Evolutionary conservation across 2,797 vertebrate genomes (phyloP).

Genomic region (Stomatorhinus walkeri): DNA sequence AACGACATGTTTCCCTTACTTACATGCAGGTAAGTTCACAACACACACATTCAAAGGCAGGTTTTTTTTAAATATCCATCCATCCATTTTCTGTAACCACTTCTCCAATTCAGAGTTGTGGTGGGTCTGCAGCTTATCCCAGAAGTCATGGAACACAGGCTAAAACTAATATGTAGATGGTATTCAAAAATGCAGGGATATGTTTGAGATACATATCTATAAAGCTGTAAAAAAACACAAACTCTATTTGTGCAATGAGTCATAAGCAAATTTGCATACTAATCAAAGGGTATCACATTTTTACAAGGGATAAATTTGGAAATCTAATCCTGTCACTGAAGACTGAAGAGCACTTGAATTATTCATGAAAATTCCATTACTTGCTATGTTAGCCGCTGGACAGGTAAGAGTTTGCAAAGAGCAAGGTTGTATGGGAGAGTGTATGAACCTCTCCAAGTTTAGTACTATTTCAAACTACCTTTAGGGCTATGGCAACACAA

Average conservation of each 20-base stretch:
- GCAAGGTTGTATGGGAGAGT: background rate
- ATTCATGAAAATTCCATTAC: constrained; percentile 77
- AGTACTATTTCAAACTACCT: background rate
- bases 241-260: constrained; percentile 29
- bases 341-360: constrained; percentile 69
- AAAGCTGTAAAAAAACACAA: background rate
- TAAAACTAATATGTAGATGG: background rate
- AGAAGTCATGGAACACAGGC: background rate
- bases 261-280: constrained; percentile 50
- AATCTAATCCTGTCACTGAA: constrained; percentile 60
- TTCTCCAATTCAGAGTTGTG: background rate
- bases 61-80: background rate
- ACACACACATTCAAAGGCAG: background rate
- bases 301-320: constrained; percentile 52
- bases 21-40: background rate
- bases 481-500: background rate
- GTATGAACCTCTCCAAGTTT: background rate
- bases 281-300: constrained; percentile 27
- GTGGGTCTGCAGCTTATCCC: background rate
- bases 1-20: background rate
- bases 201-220: background rate
- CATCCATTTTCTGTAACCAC: background rate
- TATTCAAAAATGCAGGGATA: background rate
- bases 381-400: constrained; percentile 43
- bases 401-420: background rate